Base-by-base conservation (phyloP, 1,140 invertebrate genomes). In the Euura lappo region DNA sequence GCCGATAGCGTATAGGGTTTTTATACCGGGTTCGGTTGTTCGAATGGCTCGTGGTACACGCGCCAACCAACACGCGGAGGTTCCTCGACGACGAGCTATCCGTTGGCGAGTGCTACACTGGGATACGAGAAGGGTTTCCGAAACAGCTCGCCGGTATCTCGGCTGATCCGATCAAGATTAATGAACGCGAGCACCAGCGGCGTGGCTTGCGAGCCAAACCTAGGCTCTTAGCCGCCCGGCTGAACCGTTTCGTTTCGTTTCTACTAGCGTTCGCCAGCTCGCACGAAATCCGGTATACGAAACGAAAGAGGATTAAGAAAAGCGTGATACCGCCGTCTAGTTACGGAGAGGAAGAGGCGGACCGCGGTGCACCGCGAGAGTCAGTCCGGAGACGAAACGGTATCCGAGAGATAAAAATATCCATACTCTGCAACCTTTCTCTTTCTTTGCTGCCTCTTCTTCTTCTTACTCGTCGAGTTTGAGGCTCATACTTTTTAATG, bases 91-190 rank as follows among this genome's bases (percentile, higher is more conserved):
- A 45, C 71, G 45, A 65, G 64, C 28, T 28, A 28, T 28, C 28
- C 28, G 28, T 28, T 13, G n/a, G 44, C 64, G 51, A 3, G 6
- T 65, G 68, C 51, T 28, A 28, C 28, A 28, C 28, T 73, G 75
- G 75, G 76, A 76, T 76, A 73, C 74, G 78, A 75, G 77, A 77
- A 80, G 76, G 83, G 83, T 86, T 86, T 86, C 81, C 83, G 84
- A 85, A 86, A 86, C 85, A 85, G 83, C 83, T 85, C 84, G 84
- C 85, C 83, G 85, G 82, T 86, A 86, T 85, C 84, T 86, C 82
- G 81, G 84, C 85, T 85, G 85, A 86, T 85, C 83, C 83, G 85
- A 86, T 86, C 85, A 86, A 86, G 85, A 86, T 86, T 86, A 85
- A 86, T 86, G 85, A 86, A 83, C 78, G 81, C 80, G 6, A 60